Base-by-base conservation (phyloP, 2,888 invertebrate genomes). In the Apocheima hispidaria region DNA sequence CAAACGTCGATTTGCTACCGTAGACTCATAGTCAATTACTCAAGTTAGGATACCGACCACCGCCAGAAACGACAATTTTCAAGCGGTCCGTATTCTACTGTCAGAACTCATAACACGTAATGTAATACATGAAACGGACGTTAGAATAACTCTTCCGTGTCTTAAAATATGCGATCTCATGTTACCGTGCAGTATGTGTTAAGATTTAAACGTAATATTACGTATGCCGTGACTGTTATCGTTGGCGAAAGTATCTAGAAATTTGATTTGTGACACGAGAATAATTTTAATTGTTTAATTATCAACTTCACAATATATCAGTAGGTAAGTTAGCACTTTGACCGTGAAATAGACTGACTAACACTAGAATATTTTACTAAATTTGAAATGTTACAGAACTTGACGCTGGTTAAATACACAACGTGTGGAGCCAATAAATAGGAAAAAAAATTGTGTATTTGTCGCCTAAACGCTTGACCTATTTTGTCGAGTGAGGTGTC, bases 131-230 rank as follows among this genome's bases (percentile, higher is more conserved):
- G 43, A 53, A 61, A 41, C n/a, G 14, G 28, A 14, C 23, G 46
- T 55, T 50, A 44, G 51, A 53, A 63, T 58, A 63, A 59, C 60
- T 59, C 26, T 68, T 65, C 62, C 66, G 65, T 46, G 35, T 65
- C 38, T 58, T 66, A 70, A 68, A 66, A 68, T 68, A 65, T 70
- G 64, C 65, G 60, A 51, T 60, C 61, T 66, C 68, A 70, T 66
- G 65, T 68, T 70, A 68, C 64, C 36, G 35, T 61, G 65, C 62
- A 61, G 66, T 55, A 60, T 58, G 61, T 44, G 53, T 59, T 33
- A 49, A 49, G 54, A 52, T 65, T 66, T 57, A 65, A 61, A 63
- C 38, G 44, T 50, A 55, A 60, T 62, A 64, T 60, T 60, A 46
- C 63, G 56, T 54, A 53, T 40, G 41, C 26, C 43, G 38, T 53